phyloP scores from a whole-genome alignment of 2,888 invertebrate genomes.

The Euzophera pinguis region DNA sequence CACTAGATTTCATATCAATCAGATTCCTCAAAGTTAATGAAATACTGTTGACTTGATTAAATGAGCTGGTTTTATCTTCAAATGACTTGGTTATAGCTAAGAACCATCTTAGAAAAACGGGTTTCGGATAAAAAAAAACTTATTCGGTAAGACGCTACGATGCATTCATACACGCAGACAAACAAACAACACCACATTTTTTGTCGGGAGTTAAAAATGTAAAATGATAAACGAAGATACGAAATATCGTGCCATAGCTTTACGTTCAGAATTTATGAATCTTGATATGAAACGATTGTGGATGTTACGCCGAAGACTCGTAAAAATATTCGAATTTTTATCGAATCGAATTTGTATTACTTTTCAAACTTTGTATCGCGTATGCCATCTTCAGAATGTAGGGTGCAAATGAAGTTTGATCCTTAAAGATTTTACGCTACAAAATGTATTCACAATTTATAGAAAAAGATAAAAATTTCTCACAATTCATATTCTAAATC shows the following conservation, averaged over 20 bases:
- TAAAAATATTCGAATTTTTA: constrained; percentile 15
- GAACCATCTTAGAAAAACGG: too few relatives aligned
- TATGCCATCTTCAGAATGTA: constrained; percentile 1
- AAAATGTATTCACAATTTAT: neutral
- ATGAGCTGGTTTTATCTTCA: too few relatives aligned
- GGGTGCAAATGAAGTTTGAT: constrained; percentile 7
- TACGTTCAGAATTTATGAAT: constrained; percentile 15
- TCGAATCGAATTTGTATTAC: constrained; percentile 8
- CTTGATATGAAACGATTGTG: constrained; percentile 13
- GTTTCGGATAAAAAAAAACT: too few relatives aligned
- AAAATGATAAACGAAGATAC: constrained; percentile 8
- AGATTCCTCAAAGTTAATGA: too few relatives aligned
- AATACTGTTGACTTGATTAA: too few relatives aligned
- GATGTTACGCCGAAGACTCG: constrained; percentile 8
- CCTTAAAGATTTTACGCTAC: neutral
- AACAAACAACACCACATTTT: too few relatives aligned
- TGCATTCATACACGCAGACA: too few relatives aligned
- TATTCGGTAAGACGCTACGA: too few relatives aligned
- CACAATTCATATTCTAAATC: neutral
- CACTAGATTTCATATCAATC: too few relatives aligned
- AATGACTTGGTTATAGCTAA: too few relatives aligned
- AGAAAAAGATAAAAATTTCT: neutral
- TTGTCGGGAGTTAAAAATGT: constrained; percentile 4
- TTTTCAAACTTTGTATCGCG: constrained; percentile 11
- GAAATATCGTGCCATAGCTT: constrained; percentile 7